Conservation (phyloP, 2,888 invertebrate species). For the Schizaphis graminum region DNA sequence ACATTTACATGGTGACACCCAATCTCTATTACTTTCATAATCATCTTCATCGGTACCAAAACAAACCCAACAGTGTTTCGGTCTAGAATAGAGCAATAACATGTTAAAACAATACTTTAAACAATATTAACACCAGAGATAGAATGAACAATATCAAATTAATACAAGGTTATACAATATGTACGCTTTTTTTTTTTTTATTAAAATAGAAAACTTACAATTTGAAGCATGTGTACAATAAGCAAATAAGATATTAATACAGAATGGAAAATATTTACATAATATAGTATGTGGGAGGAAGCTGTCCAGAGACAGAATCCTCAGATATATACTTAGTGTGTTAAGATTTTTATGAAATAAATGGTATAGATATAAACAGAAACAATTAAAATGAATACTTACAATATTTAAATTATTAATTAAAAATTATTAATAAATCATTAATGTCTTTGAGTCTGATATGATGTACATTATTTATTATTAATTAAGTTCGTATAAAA, state of each 20-base stretch:
- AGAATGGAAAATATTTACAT: no score
- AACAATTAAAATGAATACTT: neutral
- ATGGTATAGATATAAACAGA: neutral
- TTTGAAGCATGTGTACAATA: no score
- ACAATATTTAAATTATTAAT: conserved; percentile 11
- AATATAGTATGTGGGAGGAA: no score
- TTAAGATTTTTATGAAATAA: neutral
- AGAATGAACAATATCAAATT: conserved; percentile 34
- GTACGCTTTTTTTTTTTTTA: neutral
- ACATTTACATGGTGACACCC: conserved; percentile 96
- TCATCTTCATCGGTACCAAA: conserved; percentile 97
- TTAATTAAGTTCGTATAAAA: conserved; percentile 4
- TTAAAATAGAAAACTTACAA: no score
- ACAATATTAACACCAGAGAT: neutral
- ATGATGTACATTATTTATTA: neutral
- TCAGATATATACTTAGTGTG: neutral
- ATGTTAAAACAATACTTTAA: neutral
- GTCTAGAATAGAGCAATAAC: conserved; percentile 57
- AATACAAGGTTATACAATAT: neutral
- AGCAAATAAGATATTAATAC: no score
- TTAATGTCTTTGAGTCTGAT: neutral
- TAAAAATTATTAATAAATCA: neutral
- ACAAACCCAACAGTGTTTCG: conserved; percentile 89
- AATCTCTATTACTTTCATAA: conserved; percentile 77
- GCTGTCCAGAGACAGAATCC: no score